Conservation (phyloP, 1,140 invertebrate species). For the Kradibia gibbosae region DNA sequence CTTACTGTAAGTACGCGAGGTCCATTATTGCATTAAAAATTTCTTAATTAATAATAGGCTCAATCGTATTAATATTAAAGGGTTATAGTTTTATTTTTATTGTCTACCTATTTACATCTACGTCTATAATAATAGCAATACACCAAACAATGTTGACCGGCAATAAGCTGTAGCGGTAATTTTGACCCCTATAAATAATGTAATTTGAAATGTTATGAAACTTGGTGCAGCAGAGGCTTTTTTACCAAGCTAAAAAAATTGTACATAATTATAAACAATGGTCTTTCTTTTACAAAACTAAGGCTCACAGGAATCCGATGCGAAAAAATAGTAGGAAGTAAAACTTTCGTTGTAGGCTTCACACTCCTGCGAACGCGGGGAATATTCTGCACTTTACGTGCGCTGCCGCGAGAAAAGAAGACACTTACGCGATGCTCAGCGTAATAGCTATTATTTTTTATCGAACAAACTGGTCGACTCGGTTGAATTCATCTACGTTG, state of each 20-base stretch:
- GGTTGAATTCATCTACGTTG: not conserved
- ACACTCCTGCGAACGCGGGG: not conserved
- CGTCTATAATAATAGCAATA: too few species aligned
- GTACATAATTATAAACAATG: not conserved
- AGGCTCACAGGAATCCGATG: not conserved
- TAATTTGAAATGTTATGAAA: slow-evolving; percentile 4
- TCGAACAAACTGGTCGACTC: slow-evolving; percentile 33
- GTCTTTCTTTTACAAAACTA: not conserved
- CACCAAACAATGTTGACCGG: too few species aligned
- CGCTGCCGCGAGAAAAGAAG: not conserved
- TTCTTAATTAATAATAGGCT: too few species aligned
- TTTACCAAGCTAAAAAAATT: not conserved
- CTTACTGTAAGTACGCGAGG: too few species aligned
- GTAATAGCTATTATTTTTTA: slow-evolving; percentile 24
- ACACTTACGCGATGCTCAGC: not conserved
- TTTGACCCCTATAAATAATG: too few species aligned
- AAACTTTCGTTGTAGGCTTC: not conserved
- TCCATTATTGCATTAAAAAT: too few species aligned
- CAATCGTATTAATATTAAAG: too few species aligned
- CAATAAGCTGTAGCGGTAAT: too few species aligned
- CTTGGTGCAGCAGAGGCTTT: too few species aligned
- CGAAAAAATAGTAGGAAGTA: not conserved
- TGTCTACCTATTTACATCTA: too few species aligned
- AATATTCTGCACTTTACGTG: slow-evolving; percentile 3
- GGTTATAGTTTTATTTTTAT: too few species aligned